Evolutionary conservation across 2,888 invertebrate genomes (phyloP), one percentile per base, ranked within the genome.

Genomic region (Sesia apiformis): DNA sequence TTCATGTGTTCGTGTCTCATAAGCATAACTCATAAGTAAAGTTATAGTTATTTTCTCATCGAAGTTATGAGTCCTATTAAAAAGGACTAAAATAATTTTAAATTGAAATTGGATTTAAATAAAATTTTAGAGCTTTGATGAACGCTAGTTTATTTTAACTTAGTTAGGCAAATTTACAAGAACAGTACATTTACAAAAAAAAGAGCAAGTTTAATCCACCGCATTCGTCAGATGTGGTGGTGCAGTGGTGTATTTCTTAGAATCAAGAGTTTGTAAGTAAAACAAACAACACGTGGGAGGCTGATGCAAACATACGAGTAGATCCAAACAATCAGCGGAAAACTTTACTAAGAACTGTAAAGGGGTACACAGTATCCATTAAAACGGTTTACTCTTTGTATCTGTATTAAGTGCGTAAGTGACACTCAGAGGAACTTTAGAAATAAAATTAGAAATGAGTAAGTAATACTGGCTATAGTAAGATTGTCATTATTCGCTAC

Each of bases 271-370:
- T 70, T 69, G 67, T 66, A 66, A 66, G 66, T 67, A 66, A 69
- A 70, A 66, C 67, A 70, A 70, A 72, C 66, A 60, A 51, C 62
- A 65, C 63, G 65, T 69, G 67, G 66, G 72, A 68, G 66, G 72
- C 69, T 65, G 69, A 58, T 57, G 58, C 60, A 51, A 63, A 65
- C 58, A 65, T 64, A n/a, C n/a, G n/a, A n/a, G n/a, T n/a, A 60
- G 64, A 62, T 63, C 60, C 61, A 65, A 70, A 74, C 68, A 72
- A 72, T 68, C 65, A 64, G 60, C 63, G 63, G 60, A 63, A 64
- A 63, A 65, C 63, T 58, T 57, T 71, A 70, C 71, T 62, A 57
- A 60, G 66, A 74, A 72, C 65, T 64, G 62, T 64, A 60, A 62
- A 69, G 56, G 58, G 55, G 57, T 60, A 61, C 64, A 62, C 56